phyloP scores from a whole-genome alignment of 2,797 vertebrate species.

The Scolopax rusticola region DNA sequence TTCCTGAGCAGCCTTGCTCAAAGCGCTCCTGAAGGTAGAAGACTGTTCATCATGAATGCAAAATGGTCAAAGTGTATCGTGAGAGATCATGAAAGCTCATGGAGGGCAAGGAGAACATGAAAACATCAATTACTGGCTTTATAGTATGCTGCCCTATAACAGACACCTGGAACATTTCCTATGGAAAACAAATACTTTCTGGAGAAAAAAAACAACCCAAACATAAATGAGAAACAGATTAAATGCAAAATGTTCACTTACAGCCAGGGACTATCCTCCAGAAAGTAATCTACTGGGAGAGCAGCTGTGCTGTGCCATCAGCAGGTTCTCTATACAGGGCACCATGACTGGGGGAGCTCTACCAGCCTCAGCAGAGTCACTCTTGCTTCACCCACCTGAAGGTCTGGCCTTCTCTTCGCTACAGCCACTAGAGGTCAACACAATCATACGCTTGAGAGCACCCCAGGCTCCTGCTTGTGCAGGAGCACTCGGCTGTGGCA shows the following conservation, averaged over 20 bases:
- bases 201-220: background rate
- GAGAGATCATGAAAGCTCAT: fast-evolving
- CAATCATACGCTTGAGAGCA: background rate
- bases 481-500: fast-evolving
- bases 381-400: background rate
- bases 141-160: background rate
- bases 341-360: fast-evolving
- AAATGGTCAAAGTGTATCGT: fast-evolving
- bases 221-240: background rate
- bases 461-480: background rate
- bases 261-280: background rate
- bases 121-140: background rate
- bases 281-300: fast-evolving
- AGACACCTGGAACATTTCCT: background rate
- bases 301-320: background rate
- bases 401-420: background rate
- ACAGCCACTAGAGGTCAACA: slow-evolving; percentile 55
- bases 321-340: fast-evolving
- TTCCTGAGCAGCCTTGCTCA: background rate
- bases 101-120: background rate
- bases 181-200: background rate
- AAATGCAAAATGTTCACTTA: background rate
- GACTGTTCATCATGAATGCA: fast-evolving
- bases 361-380: background rate
- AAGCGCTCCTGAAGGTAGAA: background rate